phyloP scores from a whole-genome alignment of 2,888 invertebrate species.

The Malthinus flaveolus region DNA sequence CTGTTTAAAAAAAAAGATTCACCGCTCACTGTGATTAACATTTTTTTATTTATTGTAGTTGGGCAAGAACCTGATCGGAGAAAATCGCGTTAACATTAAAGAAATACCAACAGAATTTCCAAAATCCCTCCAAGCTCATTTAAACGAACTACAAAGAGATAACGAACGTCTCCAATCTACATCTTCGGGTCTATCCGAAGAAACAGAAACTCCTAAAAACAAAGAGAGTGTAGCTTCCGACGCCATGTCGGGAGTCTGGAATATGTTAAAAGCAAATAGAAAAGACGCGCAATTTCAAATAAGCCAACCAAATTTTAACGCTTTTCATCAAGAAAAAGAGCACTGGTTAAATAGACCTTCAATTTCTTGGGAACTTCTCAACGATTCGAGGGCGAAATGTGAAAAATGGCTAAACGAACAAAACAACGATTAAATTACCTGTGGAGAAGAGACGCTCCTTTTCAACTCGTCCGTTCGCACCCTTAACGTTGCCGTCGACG shows the following conservation, averaged over 20 bases:
- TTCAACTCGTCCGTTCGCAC: conserved; percentile 64
- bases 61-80: conserved; percentile 23
- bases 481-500: conserved; percentile 47
- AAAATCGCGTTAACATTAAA: conserved; percentile 24
- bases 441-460: conserved; percentile 65
- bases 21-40: too few species aligned
- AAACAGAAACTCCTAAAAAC: not conserved
- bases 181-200: conserved; percentile 7
- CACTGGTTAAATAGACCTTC: conserved; percentile 42
- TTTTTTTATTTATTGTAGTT: conserved; percentile 15
- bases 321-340: conserved; percentile 33
- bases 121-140: conserved; percentile 9
- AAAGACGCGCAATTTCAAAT: conserved; percentile 33
- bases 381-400: conserved; percentile 44
- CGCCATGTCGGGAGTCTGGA: conserved; percentile 42
- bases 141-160: conserved; percentile 22
- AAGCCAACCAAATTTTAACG: conserved; percentile 40
- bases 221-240: conserved; percentile 25
- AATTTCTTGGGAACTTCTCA: conserved; percentile 39
- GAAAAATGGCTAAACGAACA: conserved; percentile 43
- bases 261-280: conserved; percentile 36
- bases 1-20: too few species aligned
- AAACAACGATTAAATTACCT: conserved; percentile 51
- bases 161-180: conserved; percentile 8
- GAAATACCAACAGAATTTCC: conserved; percentile 21